Conservation (phyloP, 1,140 invertebrate genomes). For the Drosophila sechellia region DNA sequence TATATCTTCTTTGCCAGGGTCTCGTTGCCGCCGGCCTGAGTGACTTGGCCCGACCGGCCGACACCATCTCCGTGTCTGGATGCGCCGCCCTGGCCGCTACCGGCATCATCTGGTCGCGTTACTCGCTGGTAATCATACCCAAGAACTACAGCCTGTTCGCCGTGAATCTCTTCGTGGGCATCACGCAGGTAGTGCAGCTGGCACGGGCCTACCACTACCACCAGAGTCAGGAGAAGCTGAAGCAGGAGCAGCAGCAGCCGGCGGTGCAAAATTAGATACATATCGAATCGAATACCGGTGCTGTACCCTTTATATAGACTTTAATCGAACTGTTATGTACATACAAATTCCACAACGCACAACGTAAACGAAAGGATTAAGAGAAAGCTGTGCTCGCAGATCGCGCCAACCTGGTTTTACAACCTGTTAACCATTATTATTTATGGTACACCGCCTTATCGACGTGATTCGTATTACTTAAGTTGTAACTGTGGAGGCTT, state of each 20-base stretch:
- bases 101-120: conserved; percentile 80
- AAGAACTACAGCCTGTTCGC: conserved; percentile 81
- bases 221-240: conserved; percentile 62
- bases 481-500: conserved; percentile 71
- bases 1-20: conserved; percentile 86
- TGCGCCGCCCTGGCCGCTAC: conserved; percentile 91
- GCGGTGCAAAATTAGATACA: conserved; percentile 33
- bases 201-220: conserved; percentile 69
- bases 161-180: conserved; percentile 80
- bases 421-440: conserved; percentile 53
- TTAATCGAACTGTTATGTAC: conserved; percentile 29
- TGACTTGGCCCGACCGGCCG: conserved; percentile 95
- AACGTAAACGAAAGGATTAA: conserved; percentile 38
- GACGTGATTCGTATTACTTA: conserved; percentile 71
- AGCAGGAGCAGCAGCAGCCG: conserved; percentile 33
- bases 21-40: conserved; percentile 96
- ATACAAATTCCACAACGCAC: conserved; percentile 52
- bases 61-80: conserved; percentile 94
- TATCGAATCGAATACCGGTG: conserved; percentile 26
- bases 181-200: conserved; percentile 73
- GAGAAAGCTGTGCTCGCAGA: conserved; percentile 32
- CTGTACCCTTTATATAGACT: conserved; percentile 18
- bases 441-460: conserved; percentile 62
- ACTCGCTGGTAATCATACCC: conserved; percentile 80
- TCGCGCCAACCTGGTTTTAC: conserved; percentile 33